A percentile compares a stretch with the other conserved stretches of the same genome.
These are phyloP conservation scores for Microtus oregoni DNA, from an alignment of 2,113 vertebrate genomes.

Conservation along the genomic window DNA sequence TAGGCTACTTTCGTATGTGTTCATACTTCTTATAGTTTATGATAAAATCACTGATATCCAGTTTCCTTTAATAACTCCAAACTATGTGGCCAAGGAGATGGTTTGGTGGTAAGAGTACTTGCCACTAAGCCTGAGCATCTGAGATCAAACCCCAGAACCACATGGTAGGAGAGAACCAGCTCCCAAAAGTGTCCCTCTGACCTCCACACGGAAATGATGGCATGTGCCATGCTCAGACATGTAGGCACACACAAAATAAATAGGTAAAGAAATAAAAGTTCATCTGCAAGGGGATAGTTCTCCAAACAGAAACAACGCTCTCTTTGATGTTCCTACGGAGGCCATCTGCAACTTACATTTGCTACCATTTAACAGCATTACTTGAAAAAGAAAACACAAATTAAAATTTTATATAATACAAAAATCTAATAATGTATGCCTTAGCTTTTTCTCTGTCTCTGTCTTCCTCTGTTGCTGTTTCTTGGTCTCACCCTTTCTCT, in stretches of 20 bases:
- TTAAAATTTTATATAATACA: background rate
- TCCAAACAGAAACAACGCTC: background rate
- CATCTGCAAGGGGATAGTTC: background rate
- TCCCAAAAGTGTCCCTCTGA: background rate
- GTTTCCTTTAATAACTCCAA: background rate
- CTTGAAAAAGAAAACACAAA: constrained; percentile 4
- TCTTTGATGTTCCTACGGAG: background rate
- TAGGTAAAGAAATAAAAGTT: background rate
- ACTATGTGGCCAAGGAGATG: background rate
- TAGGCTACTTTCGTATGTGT: background rate
- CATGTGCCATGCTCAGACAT: background rate
- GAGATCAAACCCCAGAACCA: background rate
- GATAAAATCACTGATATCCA: background rate
- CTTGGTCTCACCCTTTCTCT: background rate
- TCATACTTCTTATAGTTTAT: background rate
- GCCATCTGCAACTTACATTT: background rate
- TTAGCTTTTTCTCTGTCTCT: background rate
- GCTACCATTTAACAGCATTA: background rate
- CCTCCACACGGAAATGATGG: background rate
- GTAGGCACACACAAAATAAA: background rate
- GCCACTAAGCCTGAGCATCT: background rate
- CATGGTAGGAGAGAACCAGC: background rate
- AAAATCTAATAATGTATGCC: constrained; percentile 11
- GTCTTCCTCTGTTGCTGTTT: background rate
- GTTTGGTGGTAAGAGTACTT: no score